Percentiles rank a stretch among this genome's conserved stretches.
Conservation (phyloP, 2,888 invertebrate genomes). For the Prenolepis imparis region DNA sequence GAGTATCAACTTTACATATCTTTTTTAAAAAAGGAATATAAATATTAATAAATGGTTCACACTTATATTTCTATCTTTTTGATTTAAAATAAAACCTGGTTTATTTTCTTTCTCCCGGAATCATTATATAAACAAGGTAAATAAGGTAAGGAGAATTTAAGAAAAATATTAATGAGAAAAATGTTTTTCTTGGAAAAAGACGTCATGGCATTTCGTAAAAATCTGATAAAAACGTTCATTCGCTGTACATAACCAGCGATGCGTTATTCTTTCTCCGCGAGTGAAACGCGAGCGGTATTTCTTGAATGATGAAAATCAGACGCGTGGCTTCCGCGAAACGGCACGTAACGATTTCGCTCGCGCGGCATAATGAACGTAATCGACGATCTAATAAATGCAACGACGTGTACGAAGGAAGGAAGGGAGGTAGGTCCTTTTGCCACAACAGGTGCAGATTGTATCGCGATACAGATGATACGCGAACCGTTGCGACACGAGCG, state of each 20-base stretch:
- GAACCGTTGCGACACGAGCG: conserved; percentile 69
- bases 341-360: conserved; percentile 59
- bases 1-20: too few relatives aligned
- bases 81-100: not conserved
- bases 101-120: not conserved
- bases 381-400: conserved; percentile 73
- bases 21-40: too few relatives aligned
- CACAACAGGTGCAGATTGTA: conserved; percentile 74
- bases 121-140: not conserved
- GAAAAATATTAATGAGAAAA: not conserved
- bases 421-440: conserved; percentile 49
- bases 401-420: conserved; percentile 53
- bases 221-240: conserved; percentile 3
- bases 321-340: conserved; percentile 64
- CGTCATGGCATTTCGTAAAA: not conserved
- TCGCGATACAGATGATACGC: conserved; percentile 72
- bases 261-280: conserved; percentile 33
- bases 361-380: conserved; percentile 70
- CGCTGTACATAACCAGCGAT: conserved; percentile 16
- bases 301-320: conserved; percentile 64
- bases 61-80: not conserved
- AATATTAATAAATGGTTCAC: not conserved
- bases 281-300: conserved; percentile 51
- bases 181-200: not conserved
- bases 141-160: not conserved